A percentile compares a stretch with the other conserved stretches of the same genome.
These are phyloP conservation scores for Ricordea florida DNA, from an alignment of 92 coral and sea anemone genomes.

Conservation along the genomic window DNA sequence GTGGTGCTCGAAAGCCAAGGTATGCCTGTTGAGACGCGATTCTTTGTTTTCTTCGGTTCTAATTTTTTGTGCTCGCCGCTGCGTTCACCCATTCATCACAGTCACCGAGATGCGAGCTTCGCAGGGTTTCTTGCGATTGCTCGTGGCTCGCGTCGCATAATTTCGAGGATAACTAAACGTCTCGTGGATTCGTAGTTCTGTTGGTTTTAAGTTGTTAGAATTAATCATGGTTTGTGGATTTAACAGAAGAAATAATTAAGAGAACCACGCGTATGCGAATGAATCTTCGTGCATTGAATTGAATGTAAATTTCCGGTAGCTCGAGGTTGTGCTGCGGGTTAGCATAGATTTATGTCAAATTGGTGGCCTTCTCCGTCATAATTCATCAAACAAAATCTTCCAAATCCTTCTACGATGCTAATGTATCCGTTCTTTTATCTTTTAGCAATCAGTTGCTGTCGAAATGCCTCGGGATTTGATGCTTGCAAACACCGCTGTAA, in stretches of 20 bases:
- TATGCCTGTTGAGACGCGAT: slow-evolving; percentile 18
- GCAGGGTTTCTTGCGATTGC: slow-evolving; percentile 35
- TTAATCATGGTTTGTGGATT: slow-evolving; percentile 97
- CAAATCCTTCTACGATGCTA: background rate
- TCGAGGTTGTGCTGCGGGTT: slow-evolving; percentile 22
- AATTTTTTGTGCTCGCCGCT: background rate
- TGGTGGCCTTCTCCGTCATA: background rate
- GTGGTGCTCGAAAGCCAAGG: slow-evolving; percentile 67
- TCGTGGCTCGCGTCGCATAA: slow-evolving; percentile 21
- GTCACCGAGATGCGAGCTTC: slow-evolving; percentile 13
- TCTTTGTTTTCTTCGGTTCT: slow-evolving; percentile 22
- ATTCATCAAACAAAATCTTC: slow-evolving; percentile 8
- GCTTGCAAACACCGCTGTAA: slow-evolving; percentile 88
- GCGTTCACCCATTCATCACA: slow-evolving; percentile 40
- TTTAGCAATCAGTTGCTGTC: slow-evolving; percentile 88
- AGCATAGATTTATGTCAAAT: slow-evolving; percentile 38
- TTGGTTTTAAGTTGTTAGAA: slow-evolving; percentile 92
- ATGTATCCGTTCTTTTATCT: slow-evolving; percentile 50
- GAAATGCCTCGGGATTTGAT: slow-evolving; percentile 72
- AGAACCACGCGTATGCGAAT: slow-evolving; percentile 89
- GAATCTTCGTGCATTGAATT: slow-evolving; percentile 86
- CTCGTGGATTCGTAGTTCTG: slow-evolving; percentile 52
- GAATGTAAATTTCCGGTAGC: slow-evolving; percentile 98
- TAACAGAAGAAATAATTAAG: slow-evolving; percentile 94
- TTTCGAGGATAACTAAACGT: slow-evolving; percentile 33